Evolutionary conservation across 2,113 vertebrate genomes (phyloP).

Genomic region (Paramormyrops kingsleyae): DNA sequence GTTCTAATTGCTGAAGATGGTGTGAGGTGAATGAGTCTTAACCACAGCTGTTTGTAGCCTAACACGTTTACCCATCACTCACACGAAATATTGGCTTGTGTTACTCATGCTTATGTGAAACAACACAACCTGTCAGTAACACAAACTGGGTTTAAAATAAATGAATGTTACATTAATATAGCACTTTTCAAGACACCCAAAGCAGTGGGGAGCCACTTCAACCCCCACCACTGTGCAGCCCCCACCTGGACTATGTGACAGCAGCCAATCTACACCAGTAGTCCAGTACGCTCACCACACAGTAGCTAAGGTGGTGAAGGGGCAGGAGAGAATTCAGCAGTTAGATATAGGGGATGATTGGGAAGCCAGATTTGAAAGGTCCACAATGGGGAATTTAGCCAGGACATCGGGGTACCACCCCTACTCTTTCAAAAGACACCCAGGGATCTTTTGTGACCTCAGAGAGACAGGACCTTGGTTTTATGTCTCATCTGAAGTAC

Average conservation of each 20-base stretch:
- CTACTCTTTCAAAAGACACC: not conserved
- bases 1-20: not conserved
- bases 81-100: not conserved
- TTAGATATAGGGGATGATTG: not conserved
- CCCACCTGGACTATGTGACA: not conserved
- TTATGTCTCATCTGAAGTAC: not conserved
- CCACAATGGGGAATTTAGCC: not conserved
- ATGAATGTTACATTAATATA: not conserved
- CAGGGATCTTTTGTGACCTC: not conserved
- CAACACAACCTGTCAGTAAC: not conserved
- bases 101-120: not conserved
- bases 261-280: not conserved
- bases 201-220: not conserved
- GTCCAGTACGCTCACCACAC: too few relatives aligned
- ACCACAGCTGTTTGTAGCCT: not conserved
- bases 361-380: not conserved
- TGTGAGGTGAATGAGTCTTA: not conserved
- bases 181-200: not conserved
- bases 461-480: not conserved
- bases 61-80: not conserved
- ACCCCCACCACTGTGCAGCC: too few relatives aligned
- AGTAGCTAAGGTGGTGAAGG: not conserved
- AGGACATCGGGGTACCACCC: not conserved
- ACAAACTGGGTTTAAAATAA: not conserved
- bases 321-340: not conserved